phyloP scores from a whole-genome alignment of 2,113 vertebrate species.

The Upupa epops region DNA sequence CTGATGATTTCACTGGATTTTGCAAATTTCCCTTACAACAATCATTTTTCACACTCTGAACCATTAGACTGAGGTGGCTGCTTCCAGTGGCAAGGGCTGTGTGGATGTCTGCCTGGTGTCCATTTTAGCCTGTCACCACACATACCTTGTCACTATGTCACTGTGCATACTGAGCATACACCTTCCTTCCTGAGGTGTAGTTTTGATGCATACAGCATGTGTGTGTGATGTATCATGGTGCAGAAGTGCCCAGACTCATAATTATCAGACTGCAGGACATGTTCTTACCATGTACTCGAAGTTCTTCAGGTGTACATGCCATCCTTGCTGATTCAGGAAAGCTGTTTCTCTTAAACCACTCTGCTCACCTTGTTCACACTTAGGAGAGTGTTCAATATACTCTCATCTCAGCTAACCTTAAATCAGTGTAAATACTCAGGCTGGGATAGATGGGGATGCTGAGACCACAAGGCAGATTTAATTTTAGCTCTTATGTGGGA shows the following conservation, averaged over 20 bases:
- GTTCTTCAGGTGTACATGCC: not conserved
- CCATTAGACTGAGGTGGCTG: not conserved
- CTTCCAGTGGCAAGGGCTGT: not conserved
- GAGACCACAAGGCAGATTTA: not conserved
- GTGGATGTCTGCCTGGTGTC: not conserved
- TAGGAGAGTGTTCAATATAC: not conserved
- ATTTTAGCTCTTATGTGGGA: fast-evolving
- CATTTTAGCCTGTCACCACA: not conserved
- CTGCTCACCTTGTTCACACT: not conserved
- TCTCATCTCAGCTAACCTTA: not conserved
- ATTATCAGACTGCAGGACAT: not conserved
- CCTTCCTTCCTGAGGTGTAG: not conserved
- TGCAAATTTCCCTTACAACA: not conserved
- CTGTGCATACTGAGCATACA: not conserved
- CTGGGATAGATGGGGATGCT: not conserved
- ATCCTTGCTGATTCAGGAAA: not conserved
- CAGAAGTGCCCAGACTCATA: not conserved
- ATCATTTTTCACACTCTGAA: not conserved
- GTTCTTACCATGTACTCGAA: not conserved
- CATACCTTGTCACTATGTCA: not conserved
- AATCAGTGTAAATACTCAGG: not conserved
- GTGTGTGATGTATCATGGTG: not conserved
- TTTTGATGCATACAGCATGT: not conserved
- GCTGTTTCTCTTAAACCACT: not conserved
- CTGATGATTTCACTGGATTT: not conserved